Evolutionary conservation across 2,888 invertebrate species (phyloP), one percentile per base, ranked within the genome.

Genomic region (Hirtodrosophila alboralis): DNA sequence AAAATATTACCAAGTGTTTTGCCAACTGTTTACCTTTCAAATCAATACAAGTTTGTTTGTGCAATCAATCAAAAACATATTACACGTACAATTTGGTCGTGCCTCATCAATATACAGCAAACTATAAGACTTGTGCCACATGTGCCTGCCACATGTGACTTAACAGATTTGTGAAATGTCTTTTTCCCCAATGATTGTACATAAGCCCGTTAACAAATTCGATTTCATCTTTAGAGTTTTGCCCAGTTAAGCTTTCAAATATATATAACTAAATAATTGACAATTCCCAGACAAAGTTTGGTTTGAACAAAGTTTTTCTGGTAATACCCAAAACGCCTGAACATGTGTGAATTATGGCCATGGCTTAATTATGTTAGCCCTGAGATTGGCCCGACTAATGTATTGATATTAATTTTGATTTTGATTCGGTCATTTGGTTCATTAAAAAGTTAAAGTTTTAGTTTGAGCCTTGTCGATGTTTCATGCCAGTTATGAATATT

Each of bases 371-470:
- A 62, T 54, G 47, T 48, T 57, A 0, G 13, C 40, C 21, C 23
- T 1, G 36, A 27, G 38, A 38, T 23, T 23, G 59, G 31, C 7
- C 1, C 3, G 14, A 26, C 6, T 14, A 12, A 45, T 52, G 37
- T 61, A 73, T 75, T 60, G 64, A 83, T 65, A 79, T 53, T 63
- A 54, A 65, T 78, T 57, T 75, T 60, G 64, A 83, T 65, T 83
- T 53, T 63, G 57, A 65, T 78, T 57, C 64, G 74, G 72, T 76
- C 77, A 69, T 80, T 78, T 38, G 56, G 69, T 81, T 86, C 85
- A 73, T 80, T 84, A 84, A 73, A 86, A 80, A 86, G 74, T 80
- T 80, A 86, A 80, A 86, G 74, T 80, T 80, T 76, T 21, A 34
- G 33, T 40, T 47, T 54, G 59, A 47, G 58, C 62, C 60, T 8